Evolutionary conservation across 2,113 vertebrate species (phyloP).

Genomic region (Callocephalon fimbriatum): DNA sequence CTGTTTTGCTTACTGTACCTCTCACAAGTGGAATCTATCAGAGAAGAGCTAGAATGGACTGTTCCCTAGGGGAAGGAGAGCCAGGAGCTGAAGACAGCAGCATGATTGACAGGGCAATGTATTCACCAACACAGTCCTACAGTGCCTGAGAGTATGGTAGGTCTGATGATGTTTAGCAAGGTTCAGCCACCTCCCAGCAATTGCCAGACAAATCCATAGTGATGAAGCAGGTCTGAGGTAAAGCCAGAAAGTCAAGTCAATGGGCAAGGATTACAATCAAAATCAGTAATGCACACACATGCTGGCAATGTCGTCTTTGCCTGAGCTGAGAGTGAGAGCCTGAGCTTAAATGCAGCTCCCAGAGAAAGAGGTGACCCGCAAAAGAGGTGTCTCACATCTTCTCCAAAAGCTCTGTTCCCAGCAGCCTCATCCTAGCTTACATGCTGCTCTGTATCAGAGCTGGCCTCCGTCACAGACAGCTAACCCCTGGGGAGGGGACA

Average conservation of each 20-base stretch:
- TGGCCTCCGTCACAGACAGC: not conserved
- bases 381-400: not conserved
- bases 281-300: not conserved
- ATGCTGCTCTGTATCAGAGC: not conserved
- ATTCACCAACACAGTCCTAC: not conserved
- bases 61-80: not conserved
- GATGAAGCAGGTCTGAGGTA: not conserved
- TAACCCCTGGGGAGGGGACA: not conserved
- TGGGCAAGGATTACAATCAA: not conserved
- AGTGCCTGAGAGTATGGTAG: not conserved
- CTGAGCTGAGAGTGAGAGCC: not conserved
- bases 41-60: not conserved
- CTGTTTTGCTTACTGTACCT: not conserved
- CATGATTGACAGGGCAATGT: not conserved
- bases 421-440: not conserved
- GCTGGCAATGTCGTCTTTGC: not conserved
- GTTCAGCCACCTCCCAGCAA: not conserved
- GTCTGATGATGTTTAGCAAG: not conserved
- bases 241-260: not conserved
- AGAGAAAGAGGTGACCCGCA: not conserved
- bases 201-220: not conserved
- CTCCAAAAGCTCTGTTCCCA: not conserved
- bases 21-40: not conserved
- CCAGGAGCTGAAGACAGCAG: not conserved
- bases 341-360: not conserved